Evolutionary conservation across 1,140 invertebrate species (phyloP).

Genomic region (Lethrus apterus): DNA sequence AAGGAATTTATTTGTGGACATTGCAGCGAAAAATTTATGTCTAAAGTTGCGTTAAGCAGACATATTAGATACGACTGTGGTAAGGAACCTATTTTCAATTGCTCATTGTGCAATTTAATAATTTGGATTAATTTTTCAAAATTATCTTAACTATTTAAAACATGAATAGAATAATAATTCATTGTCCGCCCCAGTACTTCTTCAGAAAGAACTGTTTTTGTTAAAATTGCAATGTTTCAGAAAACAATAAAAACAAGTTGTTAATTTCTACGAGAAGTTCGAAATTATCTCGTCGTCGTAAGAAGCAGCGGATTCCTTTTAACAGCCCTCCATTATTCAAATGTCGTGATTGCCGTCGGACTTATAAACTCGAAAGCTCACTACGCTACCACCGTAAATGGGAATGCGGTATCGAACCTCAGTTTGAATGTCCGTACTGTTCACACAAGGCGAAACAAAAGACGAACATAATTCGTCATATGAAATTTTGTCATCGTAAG

Average conservation of each 20-base stretch:
- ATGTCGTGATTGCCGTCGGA: conserved; percentile 11
- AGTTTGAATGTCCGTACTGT: conserved; percentile 18
- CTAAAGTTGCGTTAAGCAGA: conserved; percentile 46
- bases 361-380: conserved; percentile 19
- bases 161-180: neutral
- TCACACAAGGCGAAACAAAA: conserved; percentile 16
- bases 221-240: no score
- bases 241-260: no score
- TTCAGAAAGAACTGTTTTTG: no score
- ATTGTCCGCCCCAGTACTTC: no score
- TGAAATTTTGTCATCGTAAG: no score
- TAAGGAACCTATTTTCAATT: conserved; percentile 25
- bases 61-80: conserved; percentile 24
- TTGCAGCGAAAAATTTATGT: conserved; percentile 39
- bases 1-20: conserved; percentile 23
- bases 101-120: conserved; percentile 4
- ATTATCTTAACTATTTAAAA: no score
- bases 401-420: conserved; percentile 19
- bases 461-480: conserved; percentile 14
- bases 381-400: conserved; percentile 18
- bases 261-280: no score
- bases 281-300: no score
- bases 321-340: no score
- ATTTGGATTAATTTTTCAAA: neutral
- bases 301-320: no score